These are phyloP conservation scores for Lycocerus yunnanus DNA, from an alignment of 2,888 invertebrate species.

Conservation along the genomic window DNA sequence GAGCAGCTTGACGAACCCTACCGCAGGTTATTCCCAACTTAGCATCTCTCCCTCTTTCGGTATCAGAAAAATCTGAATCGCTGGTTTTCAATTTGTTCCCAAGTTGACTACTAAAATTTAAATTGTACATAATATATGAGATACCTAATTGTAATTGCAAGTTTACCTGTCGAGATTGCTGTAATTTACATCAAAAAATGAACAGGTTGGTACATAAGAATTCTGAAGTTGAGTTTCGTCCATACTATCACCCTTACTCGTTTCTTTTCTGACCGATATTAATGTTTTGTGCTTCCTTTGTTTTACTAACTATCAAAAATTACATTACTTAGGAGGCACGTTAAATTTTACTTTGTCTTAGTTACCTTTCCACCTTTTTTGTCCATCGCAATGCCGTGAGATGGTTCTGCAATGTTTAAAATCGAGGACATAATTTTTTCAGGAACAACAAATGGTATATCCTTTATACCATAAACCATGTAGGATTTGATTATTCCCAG, in stretches of 20 bases:
- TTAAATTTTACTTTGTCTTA: not conserved
- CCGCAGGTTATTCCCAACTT: constrained; percentile 55
- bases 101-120: not conserved
- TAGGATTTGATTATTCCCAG: constrained; percentile 64
- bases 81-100: constrained; percentile 59
- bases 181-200: constrained; percentile 10
- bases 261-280: constrained; percentile 23
- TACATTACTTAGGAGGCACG: not conserved
- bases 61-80: constrained; percentile 71
- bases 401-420: constrained; percentile 61
- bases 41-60: constrained; percentile 57
- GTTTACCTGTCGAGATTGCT: constrained; percentile 4
- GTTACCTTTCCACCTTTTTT: constrained; percentile 66
- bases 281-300: constrained; percentile 32
- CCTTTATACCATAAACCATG: constrained; percentile 59
- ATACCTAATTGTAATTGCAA: not conserved
- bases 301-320: constrained; percentile 27
- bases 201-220: constrained; percentile 9
- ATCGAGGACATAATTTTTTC: constrained; percentile 64
- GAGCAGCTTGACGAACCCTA: constrained; percentile 70
- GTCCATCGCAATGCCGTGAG: constrained; percentile 42
- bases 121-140: not conserved
- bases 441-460: constrained; percentile 57
- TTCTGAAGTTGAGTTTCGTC: constrained; percentile 3
- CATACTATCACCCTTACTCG: constrained; percentile 15